Evolutionary conservation across 2,888 invertebrate genomes (phyloP).

Genomic region (Crematogaster levior): DNA sequence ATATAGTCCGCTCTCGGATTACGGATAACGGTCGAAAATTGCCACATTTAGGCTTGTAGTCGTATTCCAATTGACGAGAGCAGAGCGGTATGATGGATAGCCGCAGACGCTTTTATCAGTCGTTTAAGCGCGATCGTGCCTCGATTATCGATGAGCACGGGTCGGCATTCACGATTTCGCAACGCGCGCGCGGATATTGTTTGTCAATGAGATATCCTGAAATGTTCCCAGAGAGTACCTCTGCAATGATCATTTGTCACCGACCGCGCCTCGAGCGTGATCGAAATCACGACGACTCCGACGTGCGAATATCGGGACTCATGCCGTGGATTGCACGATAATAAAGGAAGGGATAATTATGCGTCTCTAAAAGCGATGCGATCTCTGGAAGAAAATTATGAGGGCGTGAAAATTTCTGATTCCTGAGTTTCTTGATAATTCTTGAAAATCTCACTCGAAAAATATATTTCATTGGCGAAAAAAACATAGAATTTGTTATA

Average conservation of each 20-base stretch:
- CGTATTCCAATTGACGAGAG: conserved; percentile 60
- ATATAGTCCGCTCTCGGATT: neutral
- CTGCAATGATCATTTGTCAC: conserved; percentile 74
- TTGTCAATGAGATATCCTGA: conserved; percentile 72
- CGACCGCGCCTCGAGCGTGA: conserved; percentile 68
- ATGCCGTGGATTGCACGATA: neutral
- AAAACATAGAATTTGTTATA: neutral
- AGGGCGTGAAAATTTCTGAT: conserved; percentile 12
- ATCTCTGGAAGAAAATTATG: conserved; percentile 6
- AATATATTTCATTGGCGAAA: neutral
- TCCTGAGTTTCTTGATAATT: neutral
- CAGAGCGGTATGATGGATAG: conserved; percentile 77
- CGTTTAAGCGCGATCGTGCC: conserved; percentile 74
- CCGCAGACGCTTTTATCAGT: conserved; percentile 77
- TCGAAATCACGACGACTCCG: conserved; percentile 73
- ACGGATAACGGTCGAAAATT: conserved; percentile 19
- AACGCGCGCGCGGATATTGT: conserved; percentile 69
- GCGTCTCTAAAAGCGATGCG: conserved; percentile 25
- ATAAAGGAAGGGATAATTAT: conserved; percentile 12
- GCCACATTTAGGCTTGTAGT: conserved; percentile 10
- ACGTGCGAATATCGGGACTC: conserved; percentile 37
- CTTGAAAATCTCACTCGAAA: neutral
- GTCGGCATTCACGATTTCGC: conserved; percentile 63
- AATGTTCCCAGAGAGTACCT: conserved; percentile 66
- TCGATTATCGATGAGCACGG: conserved; percentile 65